These are phyloP conservation scores for Tetramorium alpestre DNA, from an alignment of 1,140 invertebrate genomes.

Conservation along the genomic window DNA sequence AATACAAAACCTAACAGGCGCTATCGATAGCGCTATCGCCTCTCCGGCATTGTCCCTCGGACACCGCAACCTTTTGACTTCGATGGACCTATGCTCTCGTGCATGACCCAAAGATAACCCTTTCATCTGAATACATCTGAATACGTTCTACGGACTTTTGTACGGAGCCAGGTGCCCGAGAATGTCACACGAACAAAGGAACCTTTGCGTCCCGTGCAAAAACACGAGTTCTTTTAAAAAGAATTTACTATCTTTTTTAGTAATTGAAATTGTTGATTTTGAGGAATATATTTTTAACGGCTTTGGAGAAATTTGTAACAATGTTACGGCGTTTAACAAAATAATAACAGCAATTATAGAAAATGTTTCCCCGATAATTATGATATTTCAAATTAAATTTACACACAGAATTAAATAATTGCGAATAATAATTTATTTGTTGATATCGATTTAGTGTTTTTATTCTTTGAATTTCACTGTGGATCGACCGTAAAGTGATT, in stretches of 20 bases:
- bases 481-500: conserved; percentile 6
- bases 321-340: neutral
- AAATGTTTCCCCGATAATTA: neutral
- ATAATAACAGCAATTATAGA: neutral
- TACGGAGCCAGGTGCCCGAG: conserved; percentile 2
- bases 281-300: neutral
- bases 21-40: conserved; percentile 21
- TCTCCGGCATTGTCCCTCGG: conserved; percentile 32
- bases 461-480: conserved; percentile 12
- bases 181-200: conserved; percentile 15
- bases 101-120: conserved; percentile 44
- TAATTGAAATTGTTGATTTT: neutral
- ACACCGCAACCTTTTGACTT: conserved; percentile 58
- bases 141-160: conserved; percentile 32
- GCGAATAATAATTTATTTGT: neutral
- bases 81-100: conserved; percentile 19
- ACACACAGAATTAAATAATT: neutral
- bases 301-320: neutral
- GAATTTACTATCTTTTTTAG: neutral
- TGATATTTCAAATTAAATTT: conserved; percentile 6
- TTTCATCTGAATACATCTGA: conserved; percentile 53
- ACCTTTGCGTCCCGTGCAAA: neutral
- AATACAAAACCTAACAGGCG: conserved; percentile 54
- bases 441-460: neutral
- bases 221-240: neutral